Evolutionary conservation across 2,888 invertebrate species (phyloP).

Genomic region (Stenodera caucasica): DNA sequence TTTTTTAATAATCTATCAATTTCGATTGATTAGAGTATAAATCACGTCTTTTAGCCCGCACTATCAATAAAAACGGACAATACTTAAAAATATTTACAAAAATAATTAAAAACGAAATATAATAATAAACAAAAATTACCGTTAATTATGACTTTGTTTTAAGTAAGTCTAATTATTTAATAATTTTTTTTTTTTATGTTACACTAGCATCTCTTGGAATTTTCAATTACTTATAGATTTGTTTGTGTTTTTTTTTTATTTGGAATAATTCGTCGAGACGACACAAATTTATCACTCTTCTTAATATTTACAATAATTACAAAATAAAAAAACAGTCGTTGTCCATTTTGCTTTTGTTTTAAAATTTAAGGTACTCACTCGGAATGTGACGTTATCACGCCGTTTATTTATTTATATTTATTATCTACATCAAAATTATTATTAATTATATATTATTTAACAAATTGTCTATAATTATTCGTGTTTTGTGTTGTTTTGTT

Average conservation of each 20-base stretch:
- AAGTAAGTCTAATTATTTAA: too few species aligned
- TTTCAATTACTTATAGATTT: too few species aligned
- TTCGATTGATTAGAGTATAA: conserved; percentile 37
- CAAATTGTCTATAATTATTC: neutral
- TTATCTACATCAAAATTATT: conserved; percentile 26
- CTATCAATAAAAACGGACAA: conserved; percentile 33
- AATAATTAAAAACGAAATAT: conserved; percentile 17
- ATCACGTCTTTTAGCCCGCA: conserved; percentile 42
- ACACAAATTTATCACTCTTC: conserved; percentile 19
- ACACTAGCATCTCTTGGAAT: conserved; percentile 44
- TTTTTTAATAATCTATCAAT: neutral
- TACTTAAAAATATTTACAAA: conserved; percentile 40
- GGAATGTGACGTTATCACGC: conserved; percentile 32
- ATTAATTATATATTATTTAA: neutral
- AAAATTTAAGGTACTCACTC: conserved; percentile 40
- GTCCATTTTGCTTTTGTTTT: neutral
- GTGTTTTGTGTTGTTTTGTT: conserved; percentile 7
- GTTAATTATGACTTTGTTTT: too few species aligned
- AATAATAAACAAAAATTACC: conserved; percentile 32
- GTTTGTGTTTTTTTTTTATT: neutral
- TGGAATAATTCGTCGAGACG: conserved; percentile 10
- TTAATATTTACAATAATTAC: conserved; percentile 2
- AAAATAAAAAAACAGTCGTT: conserved; percentile 3
- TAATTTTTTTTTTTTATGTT: conserved; percentile 47
- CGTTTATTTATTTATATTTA: conserved; percentile 4